Conservation (phyloP, 2,113 vertebrate species). For the Eurypyga helias region DNA sequence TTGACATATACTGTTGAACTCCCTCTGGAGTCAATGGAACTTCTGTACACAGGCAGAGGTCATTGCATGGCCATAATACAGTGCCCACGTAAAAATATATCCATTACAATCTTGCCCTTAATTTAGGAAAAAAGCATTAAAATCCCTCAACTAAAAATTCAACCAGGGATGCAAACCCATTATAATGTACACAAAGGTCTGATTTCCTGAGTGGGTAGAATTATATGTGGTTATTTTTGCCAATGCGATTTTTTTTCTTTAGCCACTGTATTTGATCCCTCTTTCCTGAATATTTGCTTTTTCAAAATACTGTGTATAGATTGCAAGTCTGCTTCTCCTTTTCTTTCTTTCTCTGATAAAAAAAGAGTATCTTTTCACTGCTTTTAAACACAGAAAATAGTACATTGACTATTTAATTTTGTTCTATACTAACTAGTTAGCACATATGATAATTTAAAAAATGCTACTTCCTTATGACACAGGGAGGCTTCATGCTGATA, state of each 20-base stretch:
- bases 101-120: neutral
- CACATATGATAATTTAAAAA: neutral
- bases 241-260: neutral
- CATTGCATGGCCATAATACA: slow-evolving; percentile 9
- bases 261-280: neutral
- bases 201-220: neutral
- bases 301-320: neutral
- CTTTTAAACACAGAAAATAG: neutral
- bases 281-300: neutral
- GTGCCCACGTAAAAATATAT: neutral
- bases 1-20: neutral
- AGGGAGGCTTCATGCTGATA: neutral
- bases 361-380: neutral
- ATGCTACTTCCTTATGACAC: neutral
- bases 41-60: slow-evolving; percentile 45
- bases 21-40: slow-evolving; percentile 30
- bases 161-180: neutral
- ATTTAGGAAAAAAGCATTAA: slow-evolving; percentile 19
- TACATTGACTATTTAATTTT: neutral
- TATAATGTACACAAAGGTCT: neutral
- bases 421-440: neutral
- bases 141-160: slow-evolving; percentile 2
- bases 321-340: neutral
- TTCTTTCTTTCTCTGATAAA: neutral
- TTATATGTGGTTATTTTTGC: neutral